These are phyloP conservation scores for Lacanobia oleracea DNA, from an alignment of 2,888 invertebrate species.

Conservation along the genomic window DNA sequence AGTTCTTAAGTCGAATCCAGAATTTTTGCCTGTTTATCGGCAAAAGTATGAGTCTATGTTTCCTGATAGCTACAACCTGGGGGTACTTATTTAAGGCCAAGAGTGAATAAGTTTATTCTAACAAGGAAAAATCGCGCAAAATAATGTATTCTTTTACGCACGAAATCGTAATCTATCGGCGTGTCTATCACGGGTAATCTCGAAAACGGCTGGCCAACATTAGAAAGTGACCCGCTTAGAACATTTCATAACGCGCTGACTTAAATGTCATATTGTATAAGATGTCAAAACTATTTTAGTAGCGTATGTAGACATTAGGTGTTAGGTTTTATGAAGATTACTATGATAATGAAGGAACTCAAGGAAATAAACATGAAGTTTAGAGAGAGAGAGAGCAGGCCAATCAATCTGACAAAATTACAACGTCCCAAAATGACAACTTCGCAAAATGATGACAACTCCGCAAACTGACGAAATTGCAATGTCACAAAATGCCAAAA, in stretches of 20 bases:
- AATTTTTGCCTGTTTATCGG: not conserved
- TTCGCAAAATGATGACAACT: not conserved
- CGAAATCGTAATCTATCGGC: conserved; percentile 26
- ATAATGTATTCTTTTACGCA: conserved; percentile 12
- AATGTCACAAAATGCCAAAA: too few relatives aligned
- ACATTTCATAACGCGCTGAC: conserved; percentile 45
- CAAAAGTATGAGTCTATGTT: too few relatives aligned
- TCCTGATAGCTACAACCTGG: too few relatives aligned
- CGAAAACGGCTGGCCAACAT: conserved; percentile 38
- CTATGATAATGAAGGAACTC: not conserved
- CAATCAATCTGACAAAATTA: not conserved
- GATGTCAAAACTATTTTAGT: conserved; percentile 17
- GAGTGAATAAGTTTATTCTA: too few relatives aligned
- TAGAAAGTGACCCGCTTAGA: conserved; percentile 54
- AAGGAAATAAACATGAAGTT: too few relatives aligned
- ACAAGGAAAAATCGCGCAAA: conserved; percentile 1
- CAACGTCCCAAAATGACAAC: not conserved
- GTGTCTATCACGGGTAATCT: conserved; percentile 44
- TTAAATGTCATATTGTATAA: conserved; percentile 58
- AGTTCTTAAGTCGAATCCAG: not conserved
- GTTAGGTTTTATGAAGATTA: not conserved
- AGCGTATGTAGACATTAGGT: not conserved
- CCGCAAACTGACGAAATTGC: too few relatives aligned
- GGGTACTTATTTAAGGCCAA: too few relatives aligned
- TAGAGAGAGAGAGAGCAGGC: too few relatives aligned